A percentile compares a stretch with the other conserved stretches of the same genome.
Conservation (phyloP, 1,140 invertebrate species). For the Halictus rubicundus region DNA sequence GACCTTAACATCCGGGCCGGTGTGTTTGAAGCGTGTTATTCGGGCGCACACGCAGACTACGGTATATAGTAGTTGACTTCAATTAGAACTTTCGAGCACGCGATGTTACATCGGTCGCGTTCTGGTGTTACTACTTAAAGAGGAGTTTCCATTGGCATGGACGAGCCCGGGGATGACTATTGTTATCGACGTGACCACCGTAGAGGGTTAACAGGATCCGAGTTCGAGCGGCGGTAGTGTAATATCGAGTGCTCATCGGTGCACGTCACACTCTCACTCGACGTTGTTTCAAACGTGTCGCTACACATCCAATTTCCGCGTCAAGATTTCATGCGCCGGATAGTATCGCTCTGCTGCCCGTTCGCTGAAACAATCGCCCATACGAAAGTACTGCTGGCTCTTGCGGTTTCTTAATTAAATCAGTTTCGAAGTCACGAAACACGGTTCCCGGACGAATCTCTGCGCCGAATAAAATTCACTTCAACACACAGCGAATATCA, state of each 20-base stretch:
- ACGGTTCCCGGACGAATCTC: too few species aligned
- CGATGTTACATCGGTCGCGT: neutral
- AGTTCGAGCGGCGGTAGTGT: neutral
- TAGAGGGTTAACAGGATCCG: slow-evolving; percentile 5
- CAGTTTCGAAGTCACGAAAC: too few species aligned
- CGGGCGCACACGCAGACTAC: neutral
- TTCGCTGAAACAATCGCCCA: neutral
- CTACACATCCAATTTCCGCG: slow-evolving; percentile 6
- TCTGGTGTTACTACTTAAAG: neutral
- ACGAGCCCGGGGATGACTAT: neutral
- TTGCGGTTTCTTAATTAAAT: too few species aligned
- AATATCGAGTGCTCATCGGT: slow-evolving; percentile 1
- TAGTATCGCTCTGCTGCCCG: neutral
- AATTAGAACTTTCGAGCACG: slow-evolving; percentile 6
- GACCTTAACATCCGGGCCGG: neutral
- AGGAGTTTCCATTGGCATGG: slow-evolving; percentile 1
- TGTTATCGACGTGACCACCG: slow-evolving; percentile 10
- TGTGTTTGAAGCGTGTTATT: neutral
- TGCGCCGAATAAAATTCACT: too few species aligned
- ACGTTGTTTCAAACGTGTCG: neutral
- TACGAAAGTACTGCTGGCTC: too few species aligned
- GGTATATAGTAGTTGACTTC: neutral
- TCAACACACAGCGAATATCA: too few species aligned
- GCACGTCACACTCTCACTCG: neutral
- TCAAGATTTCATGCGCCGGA: neutral